Conservation (phyloP, 2,113 vertebrate genomes). For the Urocolius indicus region DNA sequence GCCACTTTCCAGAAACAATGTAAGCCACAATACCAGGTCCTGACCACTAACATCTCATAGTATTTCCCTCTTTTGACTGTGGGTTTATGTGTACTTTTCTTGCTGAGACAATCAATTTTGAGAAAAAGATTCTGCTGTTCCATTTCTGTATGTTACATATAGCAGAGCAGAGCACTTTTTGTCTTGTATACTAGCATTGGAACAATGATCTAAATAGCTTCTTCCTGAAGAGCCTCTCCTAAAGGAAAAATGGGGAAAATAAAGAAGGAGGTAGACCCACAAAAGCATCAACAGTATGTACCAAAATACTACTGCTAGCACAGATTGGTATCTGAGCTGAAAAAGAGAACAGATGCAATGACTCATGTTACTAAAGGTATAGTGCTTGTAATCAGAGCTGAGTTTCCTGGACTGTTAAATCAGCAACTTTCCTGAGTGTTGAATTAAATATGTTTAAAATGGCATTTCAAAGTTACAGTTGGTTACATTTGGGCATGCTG, state of each 20-base stretch:
- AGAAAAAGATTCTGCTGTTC: neutral
- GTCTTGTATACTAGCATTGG: neutral
- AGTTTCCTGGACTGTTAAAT: slow-evolving; percentile 16
- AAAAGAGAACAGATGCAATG: slow-evolving; percentile 38
- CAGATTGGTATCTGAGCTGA: neutral
- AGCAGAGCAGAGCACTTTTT: neutral
- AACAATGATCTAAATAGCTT: neutral
- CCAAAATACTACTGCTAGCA: slow-evolving; percentile 1
- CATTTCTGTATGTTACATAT: neutral
- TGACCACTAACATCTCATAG: slow-evolving; percentile 35
- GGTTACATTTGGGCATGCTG: neutral
- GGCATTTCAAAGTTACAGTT: slow-evolving; percentile 34
- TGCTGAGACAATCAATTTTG: slow-evolving; percentile 13
- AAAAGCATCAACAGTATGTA: neutral
- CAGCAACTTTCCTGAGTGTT: neutral
- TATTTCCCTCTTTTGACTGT: neutral
- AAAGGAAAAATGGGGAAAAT: slow-evolving; percentile 6
- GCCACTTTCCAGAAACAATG: neutral
- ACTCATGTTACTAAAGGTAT: slow-evolving; percentile 18
- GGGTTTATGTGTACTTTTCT: neutral
- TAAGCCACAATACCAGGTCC: slow-evolving; percentile 27
- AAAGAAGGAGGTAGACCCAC: neutral
- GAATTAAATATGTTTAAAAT: slow-evolving; percentile 9
- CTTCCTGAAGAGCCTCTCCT: neutral
- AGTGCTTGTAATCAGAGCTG: neutral